Percentiles rank a stretch among this genome's conserved stretches.
Conservation (phyloP, 1,140 invertebrate species). For the Heterodera carotae region DNA sequence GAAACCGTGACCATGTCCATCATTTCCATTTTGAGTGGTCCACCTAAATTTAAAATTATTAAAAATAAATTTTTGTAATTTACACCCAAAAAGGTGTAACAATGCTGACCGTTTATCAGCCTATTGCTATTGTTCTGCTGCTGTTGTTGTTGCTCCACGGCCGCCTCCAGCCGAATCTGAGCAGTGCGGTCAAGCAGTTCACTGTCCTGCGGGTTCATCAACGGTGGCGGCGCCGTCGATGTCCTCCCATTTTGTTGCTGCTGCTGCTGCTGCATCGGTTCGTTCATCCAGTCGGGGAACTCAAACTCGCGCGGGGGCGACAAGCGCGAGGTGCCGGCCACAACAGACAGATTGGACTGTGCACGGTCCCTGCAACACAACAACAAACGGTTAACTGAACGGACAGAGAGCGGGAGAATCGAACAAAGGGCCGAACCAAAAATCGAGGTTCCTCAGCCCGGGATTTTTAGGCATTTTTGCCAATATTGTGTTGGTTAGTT, state of each 20-base stretch:
- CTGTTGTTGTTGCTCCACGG: background rate
- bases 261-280: conserved; percentile 23
- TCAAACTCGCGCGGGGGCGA: conserved; percentile 51
- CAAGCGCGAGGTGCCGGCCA: conserved; percentile 34
- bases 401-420: too few relatives aligned
- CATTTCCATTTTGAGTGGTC: conserved; percentile 16
- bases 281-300: conserved; percentile 56
- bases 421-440: too few relatives aligned
- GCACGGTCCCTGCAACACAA: conserved; percentile 48
- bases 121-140: background rate
- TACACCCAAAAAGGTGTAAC: too few relatives aligned
- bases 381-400: too few relatives aligned
- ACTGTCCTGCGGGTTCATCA: conserved; percentile 49
- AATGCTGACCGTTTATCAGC: background rate
- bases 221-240: background rate
- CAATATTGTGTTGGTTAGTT: background rate
- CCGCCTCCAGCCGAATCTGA: conserved; percentile 32
- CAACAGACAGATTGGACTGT: conserved; percentile 56
- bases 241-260: background rate
- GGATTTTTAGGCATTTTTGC: too few relatives aligned
- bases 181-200: conserved; percentile 58
- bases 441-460: too few relatives aligned
- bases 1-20: background rate
- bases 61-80: conserved; percentile 6
- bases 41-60: background rate